Evolutionary conservation across 2,797 vertebrate genomes (phyloP), one percentile per base, ranked within the genome.

Genomic region (Brachyrhaphis roseni): DNA sequence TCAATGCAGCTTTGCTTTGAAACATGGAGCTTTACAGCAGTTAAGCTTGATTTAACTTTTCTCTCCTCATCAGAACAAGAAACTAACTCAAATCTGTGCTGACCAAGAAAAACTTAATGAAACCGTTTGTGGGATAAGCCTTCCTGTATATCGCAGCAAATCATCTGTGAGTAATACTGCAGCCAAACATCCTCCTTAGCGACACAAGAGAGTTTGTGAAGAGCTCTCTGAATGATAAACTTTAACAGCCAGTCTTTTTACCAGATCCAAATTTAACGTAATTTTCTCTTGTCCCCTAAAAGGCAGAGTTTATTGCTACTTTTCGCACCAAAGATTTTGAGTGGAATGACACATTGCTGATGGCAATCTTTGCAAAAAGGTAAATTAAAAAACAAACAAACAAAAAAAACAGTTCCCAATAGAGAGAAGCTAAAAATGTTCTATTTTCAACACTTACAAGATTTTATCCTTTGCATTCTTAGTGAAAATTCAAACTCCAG

Each of bases 401-500:
- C n/a, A n/a, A n/a, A n/a, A n/a, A n/a, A n/a, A n/a, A n/a, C n/a
- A n/a, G n/a, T n/a, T 57, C 0, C 55, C 49, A 26, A 55, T 31
- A 49, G 4, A 68, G 47, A 12, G 26, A 31, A 80, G 23, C 31
- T 51, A 55, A 34, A 41, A 15, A 5, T 11, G n/a, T n/a, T 2
- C n/a, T 5, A 10, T 53, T 8, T 28, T 45, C 36, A 75, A 77
- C 10, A 77, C 59, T 70, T 34, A 64, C 31, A 36, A 3, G 55
- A 4, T 45, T 41, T 2, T 75, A 0, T 3, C 34, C 82, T 84
- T 89, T 80, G 6, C 36, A 4, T 78, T 46, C 80, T 84, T 90
- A 96, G 95, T 88, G 93, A 95, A 36, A 96, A 96, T 59, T 20
- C 77, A 72, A 93, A 94, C 84, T 57, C 13, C 36, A 92, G 57